Conservation (phyloP, 2,113 vertebrate species). For the Oreamnos americanus region DNA sequence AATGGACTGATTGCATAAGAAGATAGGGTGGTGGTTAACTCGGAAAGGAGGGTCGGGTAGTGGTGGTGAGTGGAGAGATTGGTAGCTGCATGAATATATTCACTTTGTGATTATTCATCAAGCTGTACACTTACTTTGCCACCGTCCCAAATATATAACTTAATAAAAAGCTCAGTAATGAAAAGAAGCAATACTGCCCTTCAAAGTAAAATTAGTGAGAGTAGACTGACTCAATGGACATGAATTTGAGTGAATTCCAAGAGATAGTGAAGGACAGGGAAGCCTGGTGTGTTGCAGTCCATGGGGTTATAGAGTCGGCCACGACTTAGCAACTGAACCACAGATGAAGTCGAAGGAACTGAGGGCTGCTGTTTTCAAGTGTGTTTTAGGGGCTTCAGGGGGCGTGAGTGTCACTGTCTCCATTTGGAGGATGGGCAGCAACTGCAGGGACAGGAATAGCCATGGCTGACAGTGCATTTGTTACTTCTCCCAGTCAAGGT, state of each 20-base stretch:
- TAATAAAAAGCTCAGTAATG: neutral
- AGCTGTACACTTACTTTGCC: neutral
- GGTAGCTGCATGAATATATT: neutral
- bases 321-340: neutral
- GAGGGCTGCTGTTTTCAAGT: neutral
- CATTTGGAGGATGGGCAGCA: conserved; percentile 68
- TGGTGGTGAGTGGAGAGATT: neutral
- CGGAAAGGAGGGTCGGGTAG: neutral
- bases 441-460: conserved; percentile 75
- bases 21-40: neutral
- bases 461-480: conserved; percentile 74
- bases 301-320: neutral
- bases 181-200: neutral
- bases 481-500: conserved; percentile 62
- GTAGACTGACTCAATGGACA: neutral
- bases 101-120: neutral
- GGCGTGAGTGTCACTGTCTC: neutral
- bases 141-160: neutral
- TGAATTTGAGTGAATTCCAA: neutral
- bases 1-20: neutral
- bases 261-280: neutral
- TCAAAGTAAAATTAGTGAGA: neutral
- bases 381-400: neutral
- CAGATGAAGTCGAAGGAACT: neutral
- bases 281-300: neutral